These are phyloP conservation scores for Drosophila micromelanica DNA, from an alignment of 1,140 invertebrate species.

Conservation along the genomic window DNA sequence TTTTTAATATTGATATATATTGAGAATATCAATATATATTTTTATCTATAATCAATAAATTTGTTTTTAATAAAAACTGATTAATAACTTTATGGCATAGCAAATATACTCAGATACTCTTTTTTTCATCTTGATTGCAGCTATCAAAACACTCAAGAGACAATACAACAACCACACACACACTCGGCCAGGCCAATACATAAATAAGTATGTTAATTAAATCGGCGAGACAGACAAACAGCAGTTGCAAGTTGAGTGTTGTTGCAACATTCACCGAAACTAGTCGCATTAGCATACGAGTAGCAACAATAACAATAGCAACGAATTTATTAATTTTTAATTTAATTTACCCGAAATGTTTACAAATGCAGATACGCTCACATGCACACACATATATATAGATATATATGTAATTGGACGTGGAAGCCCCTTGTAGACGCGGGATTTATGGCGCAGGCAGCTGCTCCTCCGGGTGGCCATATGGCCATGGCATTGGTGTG, in stretches of 20 bases:
- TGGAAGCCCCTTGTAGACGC: slow-evolving; percentile 9
- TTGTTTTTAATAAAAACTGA: neutral
- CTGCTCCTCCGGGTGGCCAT: slow-evolving; percentile 25
- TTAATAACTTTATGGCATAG: neutral
- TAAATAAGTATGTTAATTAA: slow-evolving; percentile 63
- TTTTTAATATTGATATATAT: too few relatives aligned
- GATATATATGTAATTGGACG: neutral
- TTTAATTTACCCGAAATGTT: slow-evolving; percentile 45
- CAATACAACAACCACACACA: slow-evolving; percentile 13
- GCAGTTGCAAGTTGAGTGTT: slow-evolving; percentile 46
- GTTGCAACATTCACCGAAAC: slow-evolving; percentile 61
- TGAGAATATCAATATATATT: too few relatives aligned
- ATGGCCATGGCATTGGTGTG: slow-evolving; percentile 26
- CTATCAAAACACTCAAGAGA: slow-evolving; percentile 20
- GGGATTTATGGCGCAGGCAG: slow-evolving; percentile 30
- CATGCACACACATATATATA: neutral
- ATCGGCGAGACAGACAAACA: slow-evolving; percentile 32
- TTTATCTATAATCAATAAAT: neutral
- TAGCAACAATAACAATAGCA: slow-evolving; percentile 17
- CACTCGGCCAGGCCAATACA: neutral
- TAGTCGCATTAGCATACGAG: slow-evolving; percentile 58
- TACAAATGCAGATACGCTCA: slow-evolving; percentile 18
- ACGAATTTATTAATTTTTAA: slow-evolving; percentile 67
- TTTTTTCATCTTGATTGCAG: slow-evolving; percentile 9
- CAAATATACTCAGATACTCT: slow-evolving; percentile 9